phyloP scores from a whole-genome alignment of 2,113 vertebrate species.

The Lophotis ruficrista region DNA sequence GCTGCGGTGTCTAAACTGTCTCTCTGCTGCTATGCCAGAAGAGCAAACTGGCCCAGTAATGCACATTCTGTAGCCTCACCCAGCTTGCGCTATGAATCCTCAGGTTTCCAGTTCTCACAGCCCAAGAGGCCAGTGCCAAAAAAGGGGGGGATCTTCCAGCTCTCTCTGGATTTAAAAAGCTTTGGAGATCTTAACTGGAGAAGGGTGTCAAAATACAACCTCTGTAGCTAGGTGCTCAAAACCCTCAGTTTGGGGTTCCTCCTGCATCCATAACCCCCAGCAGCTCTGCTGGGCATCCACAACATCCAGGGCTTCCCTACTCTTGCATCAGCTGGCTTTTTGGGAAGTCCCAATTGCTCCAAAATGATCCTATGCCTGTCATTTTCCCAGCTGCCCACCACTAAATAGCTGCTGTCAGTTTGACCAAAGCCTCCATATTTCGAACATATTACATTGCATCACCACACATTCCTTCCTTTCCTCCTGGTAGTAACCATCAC shows the following conservation, averaged over 20 bases:
- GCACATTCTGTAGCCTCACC: not conserved
- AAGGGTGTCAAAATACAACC: not conserved
- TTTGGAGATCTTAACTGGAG: not conserved
- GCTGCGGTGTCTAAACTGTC: not conserved
- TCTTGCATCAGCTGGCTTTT: not conserved
- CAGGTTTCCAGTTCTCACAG: not conserved
- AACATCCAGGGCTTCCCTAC: not conserved
- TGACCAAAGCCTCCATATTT: not conserved
- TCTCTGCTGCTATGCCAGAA: not conserved
- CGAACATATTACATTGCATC: not conserved
- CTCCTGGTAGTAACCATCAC: not conserved
- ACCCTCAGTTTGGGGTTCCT: not conserved
- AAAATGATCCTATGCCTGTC: not conserved
- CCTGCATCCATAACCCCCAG: not conserved
- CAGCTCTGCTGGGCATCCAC: not conserved
- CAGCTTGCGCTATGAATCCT: not conserved
- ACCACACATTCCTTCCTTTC: not conserved
- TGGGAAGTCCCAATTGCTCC: not conserved
- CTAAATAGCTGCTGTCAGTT: not conserved
- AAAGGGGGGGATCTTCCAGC: rapidly evolving
- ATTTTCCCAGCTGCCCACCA: not conserved
- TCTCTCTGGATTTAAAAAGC: not conserved
- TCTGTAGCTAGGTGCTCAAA: not conserved
- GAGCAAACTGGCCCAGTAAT: not conserved
- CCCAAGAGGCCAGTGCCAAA: not conserved